Evolutionary conservation across 2,797 vertebrate genomes (phyloP), one percentile per base, ranked within the genome.

Genomic region (Danionella dracula): DNA sequence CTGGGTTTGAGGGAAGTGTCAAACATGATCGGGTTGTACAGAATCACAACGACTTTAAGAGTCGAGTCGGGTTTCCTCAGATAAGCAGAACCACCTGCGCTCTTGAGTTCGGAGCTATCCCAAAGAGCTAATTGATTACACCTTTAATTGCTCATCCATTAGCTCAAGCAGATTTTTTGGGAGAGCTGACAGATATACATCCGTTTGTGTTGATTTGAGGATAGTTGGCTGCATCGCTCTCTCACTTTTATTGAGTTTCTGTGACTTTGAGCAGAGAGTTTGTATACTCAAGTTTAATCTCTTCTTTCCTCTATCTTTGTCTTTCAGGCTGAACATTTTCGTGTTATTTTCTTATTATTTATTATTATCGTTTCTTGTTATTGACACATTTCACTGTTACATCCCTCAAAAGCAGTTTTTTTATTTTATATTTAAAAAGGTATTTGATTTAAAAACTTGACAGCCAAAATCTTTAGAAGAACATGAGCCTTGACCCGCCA

Each of bases 71-170:
- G 81, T 86, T 88, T 81, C 78, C 75, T 11, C 37, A 48, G n/a
- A 66, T 88, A 89, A 89, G 80, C 81, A 82, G 80, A 82, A 89
- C 74, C 87, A 89, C 57, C 84, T 87, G 85, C 69, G 55, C 68
- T 75, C 66, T 78, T 66, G 53, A 50, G 48, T 79, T 50, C 59
- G 23, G 71, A 58, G 74, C 66, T 38, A 80, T 81, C 78, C 56
- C 67, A 66, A 69, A 70, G 74, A 80, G 80, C 81, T 86, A 81
- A 86, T 83, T 78, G 82, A 87, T 85, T 75, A 74, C 78, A 83
- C 81, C 82, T 85, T 86, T 86, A 86, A 86, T 86, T 82, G 79
- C 74, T 64, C 65, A 68, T 79, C 76, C 78, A 61, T 84, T 86
- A 68, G 46, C 68, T 66, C 41, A 82, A 80, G 78, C 65, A 57